A percentile compares a stretch with the other conserved stretches of the same genome.
Evolutionary conservation across 2,888 invertebrate genomes (phyloP).

Genomic region (Drosophila siamana): DNA sequence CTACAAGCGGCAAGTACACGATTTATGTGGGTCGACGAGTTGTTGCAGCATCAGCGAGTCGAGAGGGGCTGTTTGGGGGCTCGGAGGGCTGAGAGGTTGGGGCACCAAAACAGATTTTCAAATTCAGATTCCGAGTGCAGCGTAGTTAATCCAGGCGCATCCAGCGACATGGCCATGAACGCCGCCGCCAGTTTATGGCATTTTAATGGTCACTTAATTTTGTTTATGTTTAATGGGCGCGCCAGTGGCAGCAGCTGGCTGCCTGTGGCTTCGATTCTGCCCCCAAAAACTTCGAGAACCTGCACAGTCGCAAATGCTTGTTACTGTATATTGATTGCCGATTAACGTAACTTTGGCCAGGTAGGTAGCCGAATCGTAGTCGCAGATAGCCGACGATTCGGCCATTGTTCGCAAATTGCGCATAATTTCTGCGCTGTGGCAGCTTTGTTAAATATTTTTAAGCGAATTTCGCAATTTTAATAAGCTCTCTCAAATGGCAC

Average conservation of each 20-base stretch:
- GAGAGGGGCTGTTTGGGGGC: no score
- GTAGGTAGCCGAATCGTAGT: slow-evolving; percentile 47
- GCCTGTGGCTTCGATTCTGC: slow-evolving; percentile 36
- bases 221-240: slow-evolving; percentile 85
- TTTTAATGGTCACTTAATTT: slow-evolving; percentile 86
- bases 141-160: slow-evolving; percentile 59
- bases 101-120: slow-evolving; percentile 50
- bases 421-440: slow-evolving; percentile 65
- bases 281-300: background rate
- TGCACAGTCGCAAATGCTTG: slow-evolving; percentile 21
- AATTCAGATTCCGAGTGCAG: slow-evolving; percentile 34
- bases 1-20: slow-evolving; percentile 81
- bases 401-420: slow-evolving; percentile 77
- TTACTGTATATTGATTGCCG: slow-evolving; percentile 69
- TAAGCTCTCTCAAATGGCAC: slow-evolving; percentile 62
- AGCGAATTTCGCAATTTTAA: slow-evolving; percentile 68
- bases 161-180: slow-evolving; percentile 75
- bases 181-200: slow-evolving; percentile 85
- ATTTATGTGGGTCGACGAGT: slow-evolving; percentile 75
- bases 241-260: slow-evolving; percentile 77
- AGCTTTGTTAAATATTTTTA: slow-evolving; percentile 60
- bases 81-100: no score
- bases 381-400: slow-evolving; percentile 39
- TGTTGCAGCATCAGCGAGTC: no score
- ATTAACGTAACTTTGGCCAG: slow-evolving; percentile 64